Evolutionary conservation across 2,888 invertebrate species (phyloP), one percentile per base, ranked within the genome.

Genomic region (Embidobia sp.): DNA sequence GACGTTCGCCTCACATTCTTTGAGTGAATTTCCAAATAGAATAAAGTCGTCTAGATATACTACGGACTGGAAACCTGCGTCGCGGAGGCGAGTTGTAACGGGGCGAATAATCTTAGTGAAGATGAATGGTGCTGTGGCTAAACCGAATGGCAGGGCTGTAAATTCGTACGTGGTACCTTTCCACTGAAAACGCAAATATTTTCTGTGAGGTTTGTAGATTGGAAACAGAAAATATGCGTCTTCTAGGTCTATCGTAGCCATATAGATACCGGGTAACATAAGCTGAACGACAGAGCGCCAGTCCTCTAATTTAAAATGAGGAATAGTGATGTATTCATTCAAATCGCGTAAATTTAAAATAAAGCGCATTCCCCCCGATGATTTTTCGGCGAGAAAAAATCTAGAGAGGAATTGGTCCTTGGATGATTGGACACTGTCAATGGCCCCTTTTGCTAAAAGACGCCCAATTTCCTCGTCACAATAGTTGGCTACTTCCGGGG

Each of bases 291-390:
- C 40, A 1, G 40, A 16, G 3, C 10, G 15, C 40, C 40, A 40
- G 18, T 64, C 64, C 10, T 76, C 75, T 1, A 75, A 8, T 37
- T 75, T 67, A 29, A 75, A 75, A 18, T 75, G 75, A 1, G 63
- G 72, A 0, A 67, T 13, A 5, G 11, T 10, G n/a, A 75, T 44
- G 10, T 16, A 40, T 40, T 40, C 8, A 18, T 40, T 40, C 3
- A 40, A 8, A 5, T 18, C 2, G 8, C 11, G 8, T 5, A 70
- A 15, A 26, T 70, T 61, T n/a, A 70, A 44, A 8, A 70, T 61
- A 31, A 63, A 59, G 1, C 57, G 16, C 55, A 48, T 55, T 10
- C 40, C 64, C 0, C 64, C 55, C 0, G 72, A 73, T 1, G 55
- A 37, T 48, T 73, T 73, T 8, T 63, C 48, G 3, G 48, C 15